Percentiles rank a stretch among this genome's conserved stretches.
Conservation (phyloP, 2,888 invertebrate species). For the Troides oblongomaculatus region DNA sequence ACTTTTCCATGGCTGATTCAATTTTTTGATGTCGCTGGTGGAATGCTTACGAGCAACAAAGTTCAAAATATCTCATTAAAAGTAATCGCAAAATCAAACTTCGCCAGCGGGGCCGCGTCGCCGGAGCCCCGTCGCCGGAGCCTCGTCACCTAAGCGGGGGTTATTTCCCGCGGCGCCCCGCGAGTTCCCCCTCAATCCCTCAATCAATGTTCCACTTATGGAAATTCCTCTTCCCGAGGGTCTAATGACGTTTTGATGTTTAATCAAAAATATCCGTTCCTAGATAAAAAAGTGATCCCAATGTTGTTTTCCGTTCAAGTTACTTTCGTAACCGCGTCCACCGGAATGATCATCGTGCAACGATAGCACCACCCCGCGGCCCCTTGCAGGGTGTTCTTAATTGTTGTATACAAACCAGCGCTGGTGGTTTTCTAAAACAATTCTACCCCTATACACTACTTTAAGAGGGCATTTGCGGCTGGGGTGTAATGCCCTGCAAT, state of each 20-base stretch:
- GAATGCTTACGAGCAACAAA: conserved; percentile 10
- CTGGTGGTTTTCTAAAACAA: too few species aligned
- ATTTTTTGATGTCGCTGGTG: neutral
- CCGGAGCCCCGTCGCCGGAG: conserved; percentile 17
- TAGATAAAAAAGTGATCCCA: conserved; percentile 8
- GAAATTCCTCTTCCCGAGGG: conserved; percentile 51
- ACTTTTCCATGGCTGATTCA: conserved; percentile 1
- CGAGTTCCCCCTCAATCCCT: conserved; percentile 39
- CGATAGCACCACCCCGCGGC: too few species aligned
- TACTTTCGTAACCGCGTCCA: neutral
- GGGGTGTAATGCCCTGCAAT: too few species aligned
- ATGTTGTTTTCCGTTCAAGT: neutral
- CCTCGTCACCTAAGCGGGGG: neutral
- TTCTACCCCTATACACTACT: too few species aligned
- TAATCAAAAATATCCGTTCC: conserved; percentile 20
- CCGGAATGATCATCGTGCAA: neutral
- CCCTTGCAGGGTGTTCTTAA: too few species aligned
- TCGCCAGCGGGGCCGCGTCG: conserved; percentile 5
- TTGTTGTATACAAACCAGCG: too few species aligned
- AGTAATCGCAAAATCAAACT: conserved; percentile 19
- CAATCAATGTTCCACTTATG: conserved; percentile 78
- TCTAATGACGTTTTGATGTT: conserved; percentile 27
- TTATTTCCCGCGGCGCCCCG: conserved; percentile 14
- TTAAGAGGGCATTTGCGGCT: too few species aligned
- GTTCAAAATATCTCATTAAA: conserved; percentile 17